Evolutionary conservation across 2,113 vertebrate genomes (phyloP), one percentile per base, ranked within the genome.

Genomic region (Tragelaphus imberbis): DNA sequence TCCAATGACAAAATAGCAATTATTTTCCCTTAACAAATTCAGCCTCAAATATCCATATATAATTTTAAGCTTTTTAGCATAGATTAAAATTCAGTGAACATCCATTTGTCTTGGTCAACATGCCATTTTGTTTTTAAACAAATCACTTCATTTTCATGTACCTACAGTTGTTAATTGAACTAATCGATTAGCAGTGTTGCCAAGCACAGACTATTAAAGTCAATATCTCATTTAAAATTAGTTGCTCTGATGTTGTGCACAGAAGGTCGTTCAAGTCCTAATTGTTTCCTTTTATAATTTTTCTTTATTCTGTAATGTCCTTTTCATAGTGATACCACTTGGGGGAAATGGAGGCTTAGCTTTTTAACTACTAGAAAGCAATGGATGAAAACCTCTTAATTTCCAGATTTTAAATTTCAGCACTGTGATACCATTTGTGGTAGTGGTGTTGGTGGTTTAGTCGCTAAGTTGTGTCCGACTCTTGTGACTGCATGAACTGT

Each of bases 21-120:
- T 94, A 88, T 84, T 85, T 92, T 81, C 30, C 30, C 21, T 81
- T 91, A 59, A 79, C 40, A 82, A 96, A 85, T 91, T 95, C 23
- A 94, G 47, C 88, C n/a, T 58, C 13, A 17, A 9, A 92, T 95
- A 84, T 96, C 59, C 94, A 49, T 61, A 51, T 79, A 47, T 63
- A 55, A 82, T 21, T 89, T 94, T 59, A 85, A 90, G 17, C 5
- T 92, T 97, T 96, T 95, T 14, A 61, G 93, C 84, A 10, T 19
- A 92, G 44, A 56, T 61, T 87, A 56, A 96, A 97, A 96, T 93
- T 82, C 33, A 79, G 2, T 28, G 51, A 61, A 75, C 2, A 17
- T 40, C 55, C 86, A 21, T 88, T 95, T 86, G 49, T 89, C 56
- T 59, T 94, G 81, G n/a, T 80, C 17, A 80, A 56, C 92, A 79